A percentile compares a stretch with the other conserved stretches of the same genome.
Evolutionary conservation across 2,797 vertebrate species (phyloP).

Genomic region (Darevskia nairensis): DNA sequence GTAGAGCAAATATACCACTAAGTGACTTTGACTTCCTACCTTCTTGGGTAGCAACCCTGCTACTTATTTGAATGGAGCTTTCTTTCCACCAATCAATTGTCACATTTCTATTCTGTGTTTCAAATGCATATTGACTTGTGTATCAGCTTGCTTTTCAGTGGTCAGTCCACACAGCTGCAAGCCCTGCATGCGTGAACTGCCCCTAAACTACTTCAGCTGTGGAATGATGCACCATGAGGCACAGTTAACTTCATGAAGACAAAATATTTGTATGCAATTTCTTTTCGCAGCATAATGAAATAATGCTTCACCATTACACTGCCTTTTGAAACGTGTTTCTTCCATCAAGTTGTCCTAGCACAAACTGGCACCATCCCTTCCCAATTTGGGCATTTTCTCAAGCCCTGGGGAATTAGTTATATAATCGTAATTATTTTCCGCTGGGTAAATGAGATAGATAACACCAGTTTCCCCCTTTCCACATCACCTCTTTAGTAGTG

Average conservation of each 20-base stretch:
- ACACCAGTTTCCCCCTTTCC: slow-evolving; percentile 66
- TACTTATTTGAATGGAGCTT: background rate
- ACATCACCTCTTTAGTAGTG: slow-evolving; percentile 69
- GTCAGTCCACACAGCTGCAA: background rate
- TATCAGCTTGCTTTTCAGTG: background rate
- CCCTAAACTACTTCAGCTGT: background rate
- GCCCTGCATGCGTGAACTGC: background rate
- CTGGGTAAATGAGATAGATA: slow-evolving; percentile 73
- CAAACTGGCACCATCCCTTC: slow-evolving; percentile 65
- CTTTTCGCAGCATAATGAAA: background rate
- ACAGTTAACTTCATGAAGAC: background rate
- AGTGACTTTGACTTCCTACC: background rate
- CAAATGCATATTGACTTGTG: background rate
- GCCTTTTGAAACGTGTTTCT: slow-evolving; percentile 24
- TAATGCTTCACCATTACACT: rapidly evolving
- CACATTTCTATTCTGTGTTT: background rate
- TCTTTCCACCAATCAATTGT: background rate
- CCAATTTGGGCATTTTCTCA: slow-evolving; percentile 72
- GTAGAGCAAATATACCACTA: too few relatives aligned
- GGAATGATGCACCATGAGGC: background rate
- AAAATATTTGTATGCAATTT: background rate
- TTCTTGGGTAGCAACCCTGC: too few relatives aligned
- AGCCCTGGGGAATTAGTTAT: slow-evolving; percentile 78
- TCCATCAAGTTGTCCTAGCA: slow-evolving; percentile 29
- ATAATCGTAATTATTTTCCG: slow-evolving; percentile 77